Evolutionary conservation across 1,140 invertebrate species (phyloP), one percentile per base, ranked within the genome.

Genomic region (Eulimnadia texana): DNA sequence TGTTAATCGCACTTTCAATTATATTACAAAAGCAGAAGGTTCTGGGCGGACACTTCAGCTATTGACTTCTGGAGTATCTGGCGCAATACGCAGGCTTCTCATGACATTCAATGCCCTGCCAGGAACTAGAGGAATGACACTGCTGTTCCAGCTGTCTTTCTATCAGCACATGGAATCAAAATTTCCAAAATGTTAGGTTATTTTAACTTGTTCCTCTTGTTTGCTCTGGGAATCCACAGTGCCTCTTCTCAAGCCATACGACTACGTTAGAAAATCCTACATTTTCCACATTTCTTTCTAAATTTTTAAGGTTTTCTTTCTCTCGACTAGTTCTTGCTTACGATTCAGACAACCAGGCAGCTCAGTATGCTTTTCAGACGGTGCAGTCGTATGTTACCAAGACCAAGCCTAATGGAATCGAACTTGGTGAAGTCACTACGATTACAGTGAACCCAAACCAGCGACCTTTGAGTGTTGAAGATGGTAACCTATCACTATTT

Each of bases 381-480:
- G 52, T 50, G 3, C 51, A 57, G 2, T 24, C 29, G 23, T 42
- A 22, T 28, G 19, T 56, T 9, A 51, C 67, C 64, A 62, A 28
- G 56, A 60, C 54, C 62, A 67, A 60, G 63, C 65, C 61, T 64
- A 65, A 55, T 33, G 51, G 25, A 63, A 63, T 27, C 62, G 67
- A 33, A 63, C 61, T 63, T 28, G 60, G 53, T 22, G 29, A 55
- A 52, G 60, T 61, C 3, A 54, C 19, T 11, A 50, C 50, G 2
- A 29, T 61, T 2, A 29, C 28, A 6, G 49, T 54, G 3, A 51
- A 61, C 53, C 53, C 60, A 3, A 42, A 50, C 19, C 50, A 61
- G 53, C 29, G 28, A 51, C 42, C 23, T 29, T 24, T 61, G 24
- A 54, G 28, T 19, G 60, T 54, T n/a, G 60, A 61, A 50, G 53